A percentile compares a stretch with the other conserved stretches of the same genome.
Conservation (phyloP, 2,113 vertebrate species). For the Mirza zaza region DNA sequence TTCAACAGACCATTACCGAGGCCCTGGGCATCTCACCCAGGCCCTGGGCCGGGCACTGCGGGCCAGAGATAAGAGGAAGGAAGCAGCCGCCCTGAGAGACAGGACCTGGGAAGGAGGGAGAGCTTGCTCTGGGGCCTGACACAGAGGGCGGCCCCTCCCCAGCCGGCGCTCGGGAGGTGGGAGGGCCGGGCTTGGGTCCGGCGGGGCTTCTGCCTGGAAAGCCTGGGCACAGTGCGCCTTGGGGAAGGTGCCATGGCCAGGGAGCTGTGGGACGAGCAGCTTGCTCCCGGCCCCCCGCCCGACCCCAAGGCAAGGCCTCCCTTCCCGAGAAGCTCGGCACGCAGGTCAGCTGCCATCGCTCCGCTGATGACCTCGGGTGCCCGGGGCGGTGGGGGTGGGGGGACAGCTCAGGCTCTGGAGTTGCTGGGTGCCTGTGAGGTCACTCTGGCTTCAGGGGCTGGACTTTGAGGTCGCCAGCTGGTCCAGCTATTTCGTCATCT, state of each 20-base stretch:
- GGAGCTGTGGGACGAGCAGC: not conserved
- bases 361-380: not conserved
- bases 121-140: too few relatives aligned
- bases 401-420: too few relatives aligned
- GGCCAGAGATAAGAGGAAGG: not conserved
- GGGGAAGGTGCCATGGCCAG: not conserved
- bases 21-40: not conserved
- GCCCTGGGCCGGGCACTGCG: not conserved
- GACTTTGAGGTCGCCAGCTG: not conserved
- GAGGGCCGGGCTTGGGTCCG: not conserved
- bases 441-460: not conserved
- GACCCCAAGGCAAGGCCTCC: not conserved
- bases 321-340: not conserved
- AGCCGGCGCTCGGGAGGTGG: not conserved
- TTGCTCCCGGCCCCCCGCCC: not conserved
- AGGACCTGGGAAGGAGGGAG: not conserved
- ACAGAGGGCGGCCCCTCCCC: accelerated
- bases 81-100: not conserved
- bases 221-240: not conserved
- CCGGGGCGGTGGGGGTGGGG: too few relatives aligned
- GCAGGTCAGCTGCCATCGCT: accelerated
- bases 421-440: not conserved
- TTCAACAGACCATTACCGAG: not conserved
- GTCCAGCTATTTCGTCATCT: not conserved
- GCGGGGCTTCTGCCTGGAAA: not conserved